Evolutionary conservation across 2,797 vertebrate species (phyloP).

Genomic region (Falco novaeseelandiae): DNA sequence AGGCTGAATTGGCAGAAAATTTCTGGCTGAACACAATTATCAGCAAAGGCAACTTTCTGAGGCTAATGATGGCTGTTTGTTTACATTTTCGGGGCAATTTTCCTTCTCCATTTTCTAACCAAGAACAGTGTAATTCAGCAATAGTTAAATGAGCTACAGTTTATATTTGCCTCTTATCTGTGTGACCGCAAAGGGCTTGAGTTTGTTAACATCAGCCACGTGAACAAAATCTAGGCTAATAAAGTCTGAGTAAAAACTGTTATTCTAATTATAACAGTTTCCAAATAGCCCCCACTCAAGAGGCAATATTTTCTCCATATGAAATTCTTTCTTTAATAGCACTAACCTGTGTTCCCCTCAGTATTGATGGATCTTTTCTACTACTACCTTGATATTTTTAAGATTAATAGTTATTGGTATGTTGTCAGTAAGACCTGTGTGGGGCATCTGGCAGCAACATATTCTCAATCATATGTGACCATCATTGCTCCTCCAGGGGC

Average conservation of each 20-base stretch:
- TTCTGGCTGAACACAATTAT: not conserved
- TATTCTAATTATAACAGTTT: not conserved
- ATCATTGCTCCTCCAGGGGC: not conserved
- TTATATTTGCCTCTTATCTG: not conserved
- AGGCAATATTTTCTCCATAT: not conserved
- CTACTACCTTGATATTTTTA: not conserved
- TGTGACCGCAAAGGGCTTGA: not conserved
- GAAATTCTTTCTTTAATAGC: not conserved
- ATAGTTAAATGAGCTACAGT: not conserved
- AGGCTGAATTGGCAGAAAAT: slow-evolving; percentile 43
- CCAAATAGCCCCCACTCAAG: not conserved
- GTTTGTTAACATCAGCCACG: not conserved
- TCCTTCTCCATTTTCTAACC: not conserved
- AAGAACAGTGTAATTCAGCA: not conserved
- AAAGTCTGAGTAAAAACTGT: not conserved
- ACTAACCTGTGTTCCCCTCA: not conserved
- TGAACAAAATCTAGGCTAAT: not conserved
- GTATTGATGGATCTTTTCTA: not conserved
- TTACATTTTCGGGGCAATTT: not conserved
- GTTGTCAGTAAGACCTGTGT: not conserved
- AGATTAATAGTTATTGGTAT: not conserved
- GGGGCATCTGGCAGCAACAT: not conserved
- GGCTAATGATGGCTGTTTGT: not conserved
- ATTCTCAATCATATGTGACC: not conserved
- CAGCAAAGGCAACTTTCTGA: not conserved